A percentile compares a stretch with the other conserved stretches of the same genome.
Evolutionary conservation across 2,113 vertebrate genomes (phyloP).

Genomic region (Pollimyrus isidori): DNA sequence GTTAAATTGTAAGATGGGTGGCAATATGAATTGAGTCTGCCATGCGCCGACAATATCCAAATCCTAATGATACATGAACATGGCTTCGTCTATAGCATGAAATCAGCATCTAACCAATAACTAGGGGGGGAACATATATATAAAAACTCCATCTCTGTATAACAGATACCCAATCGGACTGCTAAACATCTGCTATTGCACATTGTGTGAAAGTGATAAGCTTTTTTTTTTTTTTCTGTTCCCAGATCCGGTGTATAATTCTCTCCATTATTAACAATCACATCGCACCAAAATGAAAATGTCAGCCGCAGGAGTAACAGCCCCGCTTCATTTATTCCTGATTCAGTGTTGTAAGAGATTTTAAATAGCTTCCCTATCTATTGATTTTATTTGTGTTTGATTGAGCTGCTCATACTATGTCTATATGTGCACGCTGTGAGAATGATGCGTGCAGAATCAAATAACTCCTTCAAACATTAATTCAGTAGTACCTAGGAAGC

Average conservation of each 20-base stretch:
- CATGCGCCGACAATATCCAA: not conserved
- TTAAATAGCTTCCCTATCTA: slow-evolving; percentile 3
- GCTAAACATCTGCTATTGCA: not conserved
- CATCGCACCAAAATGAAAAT: not conserved
- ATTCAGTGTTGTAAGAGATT: not conserved
- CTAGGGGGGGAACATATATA: not conserved
- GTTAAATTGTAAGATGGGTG: not conserved
- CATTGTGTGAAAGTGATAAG: not conserved
- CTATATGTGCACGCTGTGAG: not conserved
- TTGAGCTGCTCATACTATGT: not conserved
- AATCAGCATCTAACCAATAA: not conserved
- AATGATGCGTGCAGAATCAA: not conserved
- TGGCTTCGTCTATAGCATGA: not conserved
- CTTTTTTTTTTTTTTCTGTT: not conserved
- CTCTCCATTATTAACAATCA: not conserved
- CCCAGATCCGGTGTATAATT: not conserved
- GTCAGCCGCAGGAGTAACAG: not conserved
- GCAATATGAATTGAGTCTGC: not conserved
- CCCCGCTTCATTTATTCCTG: not conserved
- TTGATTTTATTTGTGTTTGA: slow-evolving; percentile 6
- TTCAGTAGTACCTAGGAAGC: not conserved
- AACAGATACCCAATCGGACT: not conserved
- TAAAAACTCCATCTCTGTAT: not conserved
- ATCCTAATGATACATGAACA: not conserved
- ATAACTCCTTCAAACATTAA: not conserved